Percentiles rank a stretch among this genome's conserved stretches.
phyloP scores from a whole-genome alignment of 2,113 vertebrate species.

The Melozone crissalis region DNA sequence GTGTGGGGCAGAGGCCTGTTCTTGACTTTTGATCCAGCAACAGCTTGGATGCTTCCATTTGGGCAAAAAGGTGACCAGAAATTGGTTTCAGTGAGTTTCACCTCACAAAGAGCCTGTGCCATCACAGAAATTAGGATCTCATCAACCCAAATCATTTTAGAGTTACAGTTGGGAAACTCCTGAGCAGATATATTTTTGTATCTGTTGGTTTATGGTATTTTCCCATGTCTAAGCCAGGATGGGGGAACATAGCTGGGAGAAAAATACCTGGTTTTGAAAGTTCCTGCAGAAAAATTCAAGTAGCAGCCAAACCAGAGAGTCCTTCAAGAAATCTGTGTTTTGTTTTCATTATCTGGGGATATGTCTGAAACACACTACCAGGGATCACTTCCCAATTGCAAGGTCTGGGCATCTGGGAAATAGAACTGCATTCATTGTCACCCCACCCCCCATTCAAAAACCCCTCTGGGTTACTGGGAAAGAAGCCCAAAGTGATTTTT shows the following conservation, averaged over 20 bases:
- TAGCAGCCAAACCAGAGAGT: neutral
- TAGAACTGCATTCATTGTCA: neutral
- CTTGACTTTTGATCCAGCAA: neutral
- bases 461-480: neutral
- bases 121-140: neutral
- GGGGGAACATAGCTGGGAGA: neutral
- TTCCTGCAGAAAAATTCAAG: neutral
- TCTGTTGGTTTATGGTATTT: fast-evolving
- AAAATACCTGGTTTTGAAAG: neutral
- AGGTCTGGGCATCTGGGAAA: neutral
- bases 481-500: neutral
- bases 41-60: neutral
- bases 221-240: neutral
- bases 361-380: neutral
- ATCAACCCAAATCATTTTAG: neutral
- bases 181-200: fast-evolving
- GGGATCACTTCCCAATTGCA: neutral
- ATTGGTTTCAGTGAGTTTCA: neutral
- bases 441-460: neutral
- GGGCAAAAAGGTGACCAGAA: neutral
- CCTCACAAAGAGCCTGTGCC: neutral
- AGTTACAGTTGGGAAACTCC: neutral
- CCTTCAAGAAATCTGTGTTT: neutral
- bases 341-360: neutral
- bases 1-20: neutral